Base-by-base conservation (phyloP, 1,140 invertebrate genomes). In the Copidosoma floridanum region DNA sequence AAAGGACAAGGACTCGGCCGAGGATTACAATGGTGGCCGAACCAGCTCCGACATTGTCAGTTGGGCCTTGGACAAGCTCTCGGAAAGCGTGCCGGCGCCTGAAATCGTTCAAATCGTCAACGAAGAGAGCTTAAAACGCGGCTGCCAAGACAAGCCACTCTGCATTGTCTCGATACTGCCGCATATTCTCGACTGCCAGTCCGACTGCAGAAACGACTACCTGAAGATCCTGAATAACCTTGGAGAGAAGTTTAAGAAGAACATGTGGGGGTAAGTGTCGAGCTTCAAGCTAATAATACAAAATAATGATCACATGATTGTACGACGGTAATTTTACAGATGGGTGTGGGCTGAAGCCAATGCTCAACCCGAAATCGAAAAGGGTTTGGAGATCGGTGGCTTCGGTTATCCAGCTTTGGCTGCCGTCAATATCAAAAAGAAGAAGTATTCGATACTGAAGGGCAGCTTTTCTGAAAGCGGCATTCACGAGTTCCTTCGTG, bases 181-280 rank as follows among this genome's bases (percentile, higher is more conserved):
- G 0, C 94, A 99, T 72, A 97, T 99, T 66, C 85, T 98, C 6
- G 97, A 99, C 79, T 99, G 98, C 77, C 93, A 99, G 75, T 85
- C 95, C 0, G 84, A 91, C 20, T 99, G 98, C 75, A 85, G 98
- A 67, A 97, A 98, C 76, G 81, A 85, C 4, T 99, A 97, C 79
- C 78, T 99, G 11, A 75, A 86, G 10, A 87, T 86, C 4, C 79
- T 99, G 0, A 86, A 83, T 18, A 78, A 83, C 3, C 81, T 97
- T 38, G 94, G 88, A 16, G 94, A 97, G 38, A 95, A 95, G 76
- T 98, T 90, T 79, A 98, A 98, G 82, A 89, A 92, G 78, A 96
- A 97, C 72, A 86, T 89, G 79, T 99, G 97, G 97, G 95, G 95
- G 86, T 94, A 82, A 81, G 87, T 83, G 53, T 55, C 51, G 37